Evolutionary conservation across 2,888 invertebrate species (phyloP), one percentile per base, ranked within the genome.

Genomic region (Amphipyra berbera): DNA sequence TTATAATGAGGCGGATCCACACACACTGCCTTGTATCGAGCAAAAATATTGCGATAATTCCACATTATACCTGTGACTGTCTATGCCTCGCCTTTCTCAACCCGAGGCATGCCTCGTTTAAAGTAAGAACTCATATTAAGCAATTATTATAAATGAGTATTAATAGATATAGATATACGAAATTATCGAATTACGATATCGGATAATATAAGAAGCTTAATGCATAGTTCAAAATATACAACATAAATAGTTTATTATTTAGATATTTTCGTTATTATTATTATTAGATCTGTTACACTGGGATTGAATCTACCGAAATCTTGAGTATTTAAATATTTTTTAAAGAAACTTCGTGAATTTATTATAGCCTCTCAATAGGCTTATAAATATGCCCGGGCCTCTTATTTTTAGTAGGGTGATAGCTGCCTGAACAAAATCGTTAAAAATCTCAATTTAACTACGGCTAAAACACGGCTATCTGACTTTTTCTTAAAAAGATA

Each of bases 161-260:
- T 33, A 68, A 35, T 59, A 58, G 67, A 73, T 37, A 79, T 75
- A 64, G 55, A 76, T 10, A 70, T 65, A 76, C 60, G 57, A 63
- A 77, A 67, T 77, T 80, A 84, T 82, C 75, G 82, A 82, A 84
- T 76, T 77, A 75, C 68, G 70, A 82, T 79, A 81, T 82, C 81
- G 79, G 81, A 84, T 79, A 75, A 70, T 53, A 53, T 79, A 76
- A 75, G 72, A 79, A 74, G 84, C 81, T 85, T 82, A 77, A 64
- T 75, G 82, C 79, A 78, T 82, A 82, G 79, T 81, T 79, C 68
- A 72, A 73, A n/a, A 72, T 74, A 77, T 77, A 76, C 50, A 68
- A 67, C 45, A 41, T 67, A 68, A 35, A 64, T 62, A 62, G 47
- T 27, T 64, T 58, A 38, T 69, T 59, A 49, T 46, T 61, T 50